Evolutionary conservation across 2,888 invertebrate species (phyloP).

Genomic region (Temnothorax unifasciatus): DNA sequence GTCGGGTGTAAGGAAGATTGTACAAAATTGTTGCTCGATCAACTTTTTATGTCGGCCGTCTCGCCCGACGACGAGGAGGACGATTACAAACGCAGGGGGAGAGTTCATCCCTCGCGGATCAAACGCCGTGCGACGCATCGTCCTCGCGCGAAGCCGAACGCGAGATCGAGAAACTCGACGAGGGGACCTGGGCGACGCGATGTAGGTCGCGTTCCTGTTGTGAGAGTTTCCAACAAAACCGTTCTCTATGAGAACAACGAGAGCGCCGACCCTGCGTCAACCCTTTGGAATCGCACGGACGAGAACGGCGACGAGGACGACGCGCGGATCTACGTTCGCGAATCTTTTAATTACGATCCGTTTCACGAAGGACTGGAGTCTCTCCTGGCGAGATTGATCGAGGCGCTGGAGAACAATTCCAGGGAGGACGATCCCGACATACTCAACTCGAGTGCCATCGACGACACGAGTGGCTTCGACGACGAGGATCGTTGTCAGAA

Average conservation of each 20-base stretch:
- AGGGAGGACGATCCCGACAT: slow-evolving; percentile 58
- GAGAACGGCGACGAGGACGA: neutral
- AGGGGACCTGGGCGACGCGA: neutral
- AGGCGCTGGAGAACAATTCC: slow-evolving; percentile 73
- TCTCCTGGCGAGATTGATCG: slow-evolving; percentile 73
- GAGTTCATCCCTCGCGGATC: neutral
- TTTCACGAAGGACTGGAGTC: slow-evolving; percentile 70
- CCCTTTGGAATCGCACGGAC: neutral
- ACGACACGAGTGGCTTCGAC: slow-evolving; percentile 34
- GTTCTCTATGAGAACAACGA: neutral
- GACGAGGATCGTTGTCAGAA: slow-evolving; percentile 79
- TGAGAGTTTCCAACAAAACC: neutral
- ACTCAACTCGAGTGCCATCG: slow-evolving; percentile 60
- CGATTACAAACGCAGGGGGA: neutral
- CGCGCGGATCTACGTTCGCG: neutral
- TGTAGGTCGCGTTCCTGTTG: neutral
- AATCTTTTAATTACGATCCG: slow-evolving; percentile 60
- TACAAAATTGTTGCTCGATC: neutral
- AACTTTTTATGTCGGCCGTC: neutral
- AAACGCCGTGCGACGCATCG: slow-evolving; percentile 1
- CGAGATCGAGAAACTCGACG: neutral
- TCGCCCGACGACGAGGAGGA: neutral
- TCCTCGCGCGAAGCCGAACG: neutral
- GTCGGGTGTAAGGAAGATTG: neutral
- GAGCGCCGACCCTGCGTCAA: neutral